A percentile compares a stretch with the other conserved stretches of the same genome.
phyloP scores from a whole-genome alignment of 2,888 invertebrate species.

The Smittia sp. region DNA sequence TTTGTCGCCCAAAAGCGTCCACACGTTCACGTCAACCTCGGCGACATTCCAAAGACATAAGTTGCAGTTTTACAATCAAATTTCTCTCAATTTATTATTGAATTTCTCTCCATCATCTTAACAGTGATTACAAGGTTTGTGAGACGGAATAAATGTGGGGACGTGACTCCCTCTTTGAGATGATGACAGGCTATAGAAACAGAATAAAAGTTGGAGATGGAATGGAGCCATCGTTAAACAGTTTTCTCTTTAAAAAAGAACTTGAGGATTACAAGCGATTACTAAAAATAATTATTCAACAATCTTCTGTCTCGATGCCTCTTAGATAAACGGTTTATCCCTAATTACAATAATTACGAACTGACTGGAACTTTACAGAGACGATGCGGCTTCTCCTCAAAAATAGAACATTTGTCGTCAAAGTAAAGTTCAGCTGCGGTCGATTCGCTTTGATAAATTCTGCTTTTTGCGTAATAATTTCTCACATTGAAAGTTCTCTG shows the following conservation, averaged over 20 bases:
- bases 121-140: neutral
- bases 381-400: too few relatives aligned
- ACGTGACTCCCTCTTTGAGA: neutral
- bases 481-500: neutral
- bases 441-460: too few relatives aligned
- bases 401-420: too few relatives aligned
- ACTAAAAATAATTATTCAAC: slow-evolving; percentile 4
- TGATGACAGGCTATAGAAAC: neutral
- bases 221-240: neutral
- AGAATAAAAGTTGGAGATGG: too few relatives aligned
- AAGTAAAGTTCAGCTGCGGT: too few relatives aligned
- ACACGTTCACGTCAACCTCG: too few relatives aligned
- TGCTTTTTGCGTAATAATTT: neutral
- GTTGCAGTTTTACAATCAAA: slow-evolving; percentile 14
- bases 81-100: neutral
- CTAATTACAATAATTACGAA: too few relatives aligned
- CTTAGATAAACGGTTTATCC: too few relatives aligned
- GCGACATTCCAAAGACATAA: too few relatives aligned
- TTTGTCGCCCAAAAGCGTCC: too few relatives aligned
- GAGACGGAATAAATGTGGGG: neutral
- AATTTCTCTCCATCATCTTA: neutral
- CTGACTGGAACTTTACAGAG: too few relatives aligned
- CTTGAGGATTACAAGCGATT: neutral
- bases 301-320: too few relatives aligned
- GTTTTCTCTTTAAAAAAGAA: slow-evolving; percentile 1